Percentiles rank a stretch among this genome's conserved stretches.
Conservation (phyloP, 2,888 invertebrate species). For the Noctua pronuba region DNA sequence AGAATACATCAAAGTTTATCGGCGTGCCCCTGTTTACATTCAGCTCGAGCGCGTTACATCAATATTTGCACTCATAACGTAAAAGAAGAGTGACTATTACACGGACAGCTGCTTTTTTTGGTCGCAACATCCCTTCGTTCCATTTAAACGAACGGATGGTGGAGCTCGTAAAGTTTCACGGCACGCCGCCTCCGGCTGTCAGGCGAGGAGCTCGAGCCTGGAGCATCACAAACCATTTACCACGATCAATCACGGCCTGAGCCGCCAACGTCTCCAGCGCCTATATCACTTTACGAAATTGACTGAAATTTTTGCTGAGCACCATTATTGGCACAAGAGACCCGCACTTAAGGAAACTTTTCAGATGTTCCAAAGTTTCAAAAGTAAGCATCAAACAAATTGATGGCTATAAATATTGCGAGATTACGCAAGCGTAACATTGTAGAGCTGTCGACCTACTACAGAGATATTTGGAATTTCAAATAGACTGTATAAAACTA, state of each 20-base stretch:
- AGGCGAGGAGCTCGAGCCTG: slow-evolving; percentile 64
- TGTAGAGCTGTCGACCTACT: slow-evolving; percentile 21
- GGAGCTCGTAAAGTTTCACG: slow-evolving; percentile 80
- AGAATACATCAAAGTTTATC: slow-evolving; percentile 66
- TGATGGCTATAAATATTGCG: slow-evolving; percentile 57
- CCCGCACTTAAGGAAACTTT: slow-evolving; percentile 62
- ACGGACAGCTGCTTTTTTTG: slow-evolving; percentile 68
- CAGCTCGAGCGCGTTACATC: slow-evolving; percentile 62
- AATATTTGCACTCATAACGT: slow-evolving; percentile 68
- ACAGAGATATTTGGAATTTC: slow-evolving; percentile 27
- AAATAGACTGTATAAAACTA: slow-evolving; percentile 48
- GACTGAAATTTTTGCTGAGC: slow-evolving; percentile 79
- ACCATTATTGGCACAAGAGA: slow-evolving; percentile 67
- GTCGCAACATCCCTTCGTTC: slow-evolving; percentile 65
- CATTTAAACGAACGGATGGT: slow-evolving; percentile 69
- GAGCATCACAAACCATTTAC: slow-evolving; percentile 83
- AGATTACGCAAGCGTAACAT: slow-evolving; percentile 44
- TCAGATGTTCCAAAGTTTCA: slow-evolving; percentile 59
- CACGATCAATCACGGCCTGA: slow-evolving; percentile 82
- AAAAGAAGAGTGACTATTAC: slow-evolving; percentile 66
- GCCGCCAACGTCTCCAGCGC: slow-evolving; percentile 74
- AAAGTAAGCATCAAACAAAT: slow-evolving; percentile 59
- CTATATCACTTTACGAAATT: slow-evolving; percentile 83
- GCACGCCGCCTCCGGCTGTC: slow-evolving; percentile 76
- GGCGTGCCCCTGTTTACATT: slow-evolving; percentile 66